These are phyloP conservation scores for Cygnus olor DNA, from an alignment of 2,797 vertebrate genomes.

Conservation along the genomic window DNA sequence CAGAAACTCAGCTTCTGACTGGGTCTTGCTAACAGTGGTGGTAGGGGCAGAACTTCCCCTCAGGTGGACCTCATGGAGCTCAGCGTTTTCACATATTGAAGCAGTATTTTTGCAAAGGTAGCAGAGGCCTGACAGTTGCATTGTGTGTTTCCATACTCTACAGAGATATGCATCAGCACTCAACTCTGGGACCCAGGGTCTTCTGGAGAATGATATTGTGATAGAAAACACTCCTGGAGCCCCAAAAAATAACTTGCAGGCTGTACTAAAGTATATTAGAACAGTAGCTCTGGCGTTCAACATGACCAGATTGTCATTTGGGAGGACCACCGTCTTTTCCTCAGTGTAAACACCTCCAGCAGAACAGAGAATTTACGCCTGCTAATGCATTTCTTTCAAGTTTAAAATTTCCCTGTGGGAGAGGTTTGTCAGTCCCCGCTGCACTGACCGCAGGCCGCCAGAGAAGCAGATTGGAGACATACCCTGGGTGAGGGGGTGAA, in stretches of 20 bases:
- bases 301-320: not conserved
- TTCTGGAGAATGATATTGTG: not conserved
- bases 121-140: not conserved
- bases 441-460: not conserved
- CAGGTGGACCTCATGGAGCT: not conserved
- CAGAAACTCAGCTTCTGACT: not conserved
- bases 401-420: not conserved
- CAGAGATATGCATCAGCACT: not conserved
- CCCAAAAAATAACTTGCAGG: not conserved
- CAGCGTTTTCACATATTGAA: not conserved
- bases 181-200: not conserved
- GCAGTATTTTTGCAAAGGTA: not conserved
- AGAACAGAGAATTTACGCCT: not conserved
- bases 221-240: not conserved
- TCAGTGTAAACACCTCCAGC: not conserved
- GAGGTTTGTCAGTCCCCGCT: not conserved
- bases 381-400: not conserved
- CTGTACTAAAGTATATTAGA: not conserved
- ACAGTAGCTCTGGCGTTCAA: not conserved
- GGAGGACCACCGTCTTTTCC: not conserved
- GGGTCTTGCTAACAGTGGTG: not conserved
- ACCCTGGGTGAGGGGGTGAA: fast-evolving
- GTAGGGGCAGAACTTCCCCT: not conserved
- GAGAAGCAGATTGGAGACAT: not conserved
- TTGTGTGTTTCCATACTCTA: not conserved